phyloP scores from a whole-genome alignment of 1,140 invertebrate species.

The Aradophagus sp. region DNA sequence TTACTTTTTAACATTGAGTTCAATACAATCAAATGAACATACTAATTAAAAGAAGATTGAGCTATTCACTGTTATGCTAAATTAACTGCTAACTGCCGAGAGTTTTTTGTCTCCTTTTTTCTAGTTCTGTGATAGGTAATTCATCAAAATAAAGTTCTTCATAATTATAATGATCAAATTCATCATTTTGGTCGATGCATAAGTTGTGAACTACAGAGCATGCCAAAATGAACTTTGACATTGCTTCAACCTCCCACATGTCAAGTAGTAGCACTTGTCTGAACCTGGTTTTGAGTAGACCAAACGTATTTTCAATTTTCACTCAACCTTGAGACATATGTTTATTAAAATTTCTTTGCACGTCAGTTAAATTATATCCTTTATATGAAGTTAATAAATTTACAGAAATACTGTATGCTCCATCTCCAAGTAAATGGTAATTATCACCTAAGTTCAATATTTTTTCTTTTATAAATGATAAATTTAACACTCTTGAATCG shows the following conservation, averaged over 20 bases:
- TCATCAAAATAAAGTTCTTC: not conserved
- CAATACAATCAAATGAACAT: too few species aligned
- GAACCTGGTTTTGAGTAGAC: constrained; percentile 62
- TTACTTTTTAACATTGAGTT: too few species aligned
- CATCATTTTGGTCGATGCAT: constrained; percentile 7
- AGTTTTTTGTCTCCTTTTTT: constrained; percentile 5
- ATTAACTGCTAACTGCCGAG: constrained; percentile 1
- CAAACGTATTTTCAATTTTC: constrained; percentile 64
- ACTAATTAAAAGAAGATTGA: too few species aligned
- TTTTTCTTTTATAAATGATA: constrained; percentile 39
- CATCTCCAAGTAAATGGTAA: constrained; percentile 63
- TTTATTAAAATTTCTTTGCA: constrained; percentile 60
- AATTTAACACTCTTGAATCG: constrained; percentile 55
- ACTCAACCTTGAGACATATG: constrained; percentile 53
- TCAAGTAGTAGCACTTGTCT: constrained; percentile 55
- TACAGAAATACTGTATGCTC: constrained; percentile 60
- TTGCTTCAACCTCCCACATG: not conserved
- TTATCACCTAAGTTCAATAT: constrained; percentile 21
- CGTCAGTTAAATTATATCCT: constrained; percentile 56
- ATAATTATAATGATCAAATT: constrained; percentile 6
- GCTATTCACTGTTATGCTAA: too few species aligned
- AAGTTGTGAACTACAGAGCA: constrained; percentile 9
- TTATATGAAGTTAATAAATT: constrained; percentile 61
- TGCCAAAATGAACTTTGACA: constrained; percentile 7
- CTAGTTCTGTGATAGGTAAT: not conserved